Evolutionary conservation across 1,140 invertebrate species (phyloP).

Genomic region (Nasonia giraulti): DNA sequence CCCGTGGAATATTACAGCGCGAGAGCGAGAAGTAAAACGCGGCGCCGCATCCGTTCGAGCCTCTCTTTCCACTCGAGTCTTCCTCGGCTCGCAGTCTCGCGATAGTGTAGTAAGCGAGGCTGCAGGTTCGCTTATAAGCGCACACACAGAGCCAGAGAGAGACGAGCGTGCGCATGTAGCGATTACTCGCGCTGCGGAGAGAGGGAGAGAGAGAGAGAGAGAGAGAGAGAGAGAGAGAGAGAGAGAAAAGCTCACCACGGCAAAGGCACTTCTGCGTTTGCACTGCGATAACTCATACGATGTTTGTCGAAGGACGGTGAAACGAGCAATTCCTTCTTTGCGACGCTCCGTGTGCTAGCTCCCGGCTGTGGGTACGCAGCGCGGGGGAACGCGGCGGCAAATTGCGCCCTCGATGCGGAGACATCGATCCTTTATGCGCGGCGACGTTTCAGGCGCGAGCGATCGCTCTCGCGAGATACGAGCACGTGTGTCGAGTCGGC

Average conservation of each 20-base stretch:
- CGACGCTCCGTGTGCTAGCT: not conserved
- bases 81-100: not conserved
- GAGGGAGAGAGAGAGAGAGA: too few species aligned
- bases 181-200: too few species aligned
- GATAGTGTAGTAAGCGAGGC: conserved; percentile 4
- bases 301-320: conserved; percentile 26
- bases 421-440: conserved; percentile 11
- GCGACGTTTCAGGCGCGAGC: not conserved
- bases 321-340: conserved; percentile 25
- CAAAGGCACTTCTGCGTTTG: conserved; percentile 27
- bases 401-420: not conserved
- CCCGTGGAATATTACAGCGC: not conserved
- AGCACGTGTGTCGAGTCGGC: not conserved
- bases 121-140: not conserved
- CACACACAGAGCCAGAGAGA: not conserved
- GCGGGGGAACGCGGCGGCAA: not conserved
- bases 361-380: not conserved
- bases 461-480: not conserved
- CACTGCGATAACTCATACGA: conserved; percentile 40
- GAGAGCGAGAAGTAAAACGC: conserved; percentile 7
- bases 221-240: not conserved
- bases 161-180: too few species aligned
- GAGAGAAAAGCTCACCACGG: not conserved
- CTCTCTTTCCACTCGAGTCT: conserved; percentile 4
- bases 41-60: not conserved